Evolutionary conservation across 2,888 invertebrate species (phyloP).

Genomic region (Acanthococcus lagerstroemiae): DNA sequence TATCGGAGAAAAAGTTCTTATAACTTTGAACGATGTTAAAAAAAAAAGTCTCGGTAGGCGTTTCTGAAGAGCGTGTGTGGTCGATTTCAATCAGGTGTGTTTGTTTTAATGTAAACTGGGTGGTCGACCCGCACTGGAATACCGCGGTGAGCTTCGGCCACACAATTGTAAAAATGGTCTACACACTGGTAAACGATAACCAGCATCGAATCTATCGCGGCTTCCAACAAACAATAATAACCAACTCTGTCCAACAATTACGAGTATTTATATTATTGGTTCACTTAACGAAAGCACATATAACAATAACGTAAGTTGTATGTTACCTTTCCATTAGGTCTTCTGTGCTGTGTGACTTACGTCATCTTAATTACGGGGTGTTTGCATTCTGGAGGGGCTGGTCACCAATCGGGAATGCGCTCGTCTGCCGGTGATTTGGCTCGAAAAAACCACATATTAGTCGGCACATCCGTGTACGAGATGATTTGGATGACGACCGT

Average conservation of each 20-base stretch:
- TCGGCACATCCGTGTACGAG: too few relatives aligned
- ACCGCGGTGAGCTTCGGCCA: conserved; percentile 29
- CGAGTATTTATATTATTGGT: conserved; percentile 23
- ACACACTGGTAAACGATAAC: conserved; percentile 26
- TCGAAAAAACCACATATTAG: too few relatives aligned
- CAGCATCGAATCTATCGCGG: conserved; percentile 30
- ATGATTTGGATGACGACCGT: too few relatives aligned
- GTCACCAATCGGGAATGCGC: too few relatives aligned
- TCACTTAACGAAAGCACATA: conserved; percentile 26
- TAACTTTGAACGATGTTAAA: background rate
- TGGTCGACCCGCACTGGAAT: conserved; percentile 29
- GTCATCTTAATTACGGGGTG: conserved; percentile 17
- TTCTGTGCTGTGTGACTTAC: conserved; percentile 5
- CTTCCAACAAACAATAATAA: conserved; percentile 30
- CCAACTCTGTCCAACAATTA: conserved; percentile 3
- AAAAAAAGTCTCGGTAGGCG: conserved; percentile 26
- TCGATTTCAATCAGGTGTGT: conserved; percentile 30
- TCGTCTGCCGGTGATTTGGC: too few relatives aligned
- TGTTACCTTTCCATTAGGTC: conserved; percentile 3
- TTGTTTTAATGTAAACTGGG: conserved; percentile 30
- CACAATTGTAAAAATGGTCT: conserved; percentile 27
- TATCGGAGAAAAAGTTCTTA: conserved; percentile 2
- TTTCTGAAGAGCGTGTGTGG: conserved; percentile 29
- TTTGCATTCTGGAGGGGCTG: too few relatives aligned
- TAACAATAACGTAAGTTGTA: background rate